Evolutionary conservation across 2,888 invertebrate species (phyloP).

Genomic region (Lasiommata megera): DNA sequence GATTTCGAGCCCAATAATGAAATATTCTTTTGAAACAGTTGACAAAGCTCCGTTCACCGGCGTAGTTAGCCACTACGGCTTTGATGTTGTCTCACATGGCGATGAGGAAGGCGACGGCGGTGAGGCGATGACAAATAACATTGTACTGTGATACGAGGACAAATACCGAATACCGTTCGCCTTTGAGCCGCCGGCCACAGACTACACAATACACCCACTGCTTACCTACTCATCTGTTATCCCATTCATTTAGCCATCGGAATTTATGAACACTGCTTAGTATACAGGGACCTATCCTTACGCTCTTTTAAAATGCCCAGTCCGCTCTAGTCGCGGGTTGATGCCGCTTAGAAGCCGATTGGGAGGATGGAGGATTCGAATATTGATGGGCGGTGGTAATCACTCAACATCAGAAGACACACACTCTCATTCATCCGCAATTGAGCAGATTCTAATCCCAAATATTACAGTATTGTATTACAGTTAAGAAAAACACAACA

Average conservation of each 20-base stretch:
- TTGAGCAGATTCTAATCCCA: too few species aligned
- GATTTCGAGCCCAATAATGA: constrained; percentile 27
- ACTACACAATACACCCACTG: constrained; percentile 33
- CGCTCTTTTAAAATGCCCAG: too few species aligned
- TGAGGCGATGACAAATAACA: constrained; percentile 53
- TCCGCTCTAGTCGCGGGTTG: too few species aligned
- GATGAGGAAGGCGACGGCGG: constrained; percentile 18
- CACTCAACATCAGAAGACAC: too few species aligned
- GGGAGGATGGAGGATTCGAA: too few species aligned
- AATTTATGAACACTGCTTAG: not conserved
- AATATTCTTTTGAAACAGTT: constrained; percentile 26
- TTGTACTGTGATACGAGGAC: constrained; percentile 39
- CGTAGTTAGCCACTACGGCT: constrained; percentile 31
- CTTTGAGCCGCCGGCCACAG: constrained; percentile 69
- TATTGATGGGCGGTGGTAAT: too few species aligned
- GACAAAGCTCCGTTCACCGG: constrained; percentile 37
- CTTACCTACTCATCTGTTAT: constrained; percentile 2
- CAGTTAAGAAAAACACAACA: too few species aligned
- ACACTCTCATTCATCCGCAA: too few species aligned
- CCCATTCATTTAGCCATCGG: not conserved
- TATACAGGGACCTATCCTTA: too few species aligned
- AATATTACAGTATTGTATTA: too few species aligned
- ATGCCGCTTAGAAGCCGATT: too few species aligned
- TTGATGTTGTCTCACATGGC: constrained; percentile 39
- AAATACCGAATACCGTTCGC: constrained; percentile 46